phyloP scores from a whole-genome alignment of 2,113 vertebrate species.

The Silurus glanis region DNA sequence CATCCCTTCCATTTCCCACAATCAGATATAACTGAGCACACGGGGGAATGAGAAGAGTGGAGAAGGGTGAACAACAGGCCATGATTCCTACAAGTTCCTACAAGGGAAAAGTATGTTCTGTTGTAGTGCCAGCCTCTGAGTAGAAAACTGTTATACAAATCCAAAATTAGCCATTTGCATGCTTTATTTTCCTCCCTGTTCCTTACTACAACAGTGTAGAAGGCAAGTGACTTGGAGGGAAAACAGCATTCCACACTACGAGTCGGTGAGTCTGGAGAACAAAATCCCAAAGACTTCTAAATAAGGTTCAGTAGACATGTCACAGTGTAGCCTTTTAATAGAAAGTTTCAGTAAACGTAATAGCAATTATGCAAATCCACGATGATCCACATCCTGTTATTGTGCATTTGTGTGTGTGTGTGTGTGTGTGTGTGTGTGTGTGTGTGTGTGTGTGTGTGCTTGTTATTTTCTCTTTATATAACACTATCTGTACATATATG shows the following conservation, averaged over 20 bases:
- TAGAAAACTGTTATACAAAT: background rate
- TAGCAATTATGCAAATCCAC: slow-evolving; percentile 15
- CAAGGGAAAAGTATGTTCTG: background rate
- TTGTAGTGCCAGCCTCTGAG: background rate
- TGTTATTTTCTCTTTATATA: background rate
- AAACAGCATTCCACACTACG: background rate
- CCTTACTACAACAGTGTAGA: background rate
- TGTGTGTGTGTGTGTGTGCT: background rate
- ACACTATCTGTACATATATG: background rate
- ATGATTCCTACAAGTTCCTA: slow-evolving; percentile 18
- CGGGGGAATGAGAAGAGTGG: slow-evolving; percentile 19
- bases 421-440: background rate
- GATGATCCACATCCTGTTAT: background rate
- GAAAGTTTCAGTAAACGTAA: background rate
- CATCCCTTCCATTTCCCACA: slow-evolving; percentile 46
- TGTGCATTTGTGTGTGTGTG: background rate
- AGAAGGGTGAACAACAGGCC: background rate
- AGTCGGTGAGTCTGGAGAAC: background rate
- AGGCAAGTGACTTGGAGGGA: background rate
- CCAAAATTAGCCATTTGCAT: slow-evolving; percentile 4
- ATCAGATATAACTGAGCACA: slow-evolving; percentile 50
- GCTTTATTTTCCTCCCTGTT: slow-evolving; percentile 8
- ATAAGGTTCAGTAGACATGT: background rate
- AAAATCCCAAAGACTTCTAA: background rate
- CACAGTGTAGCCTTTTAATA: background rate